Evolutionary conservation across 2,113 vertebrate species (phyloP), one percentile per base, ranked within the genome.

Genomic region (Amblyornis subalaris): DNA sequence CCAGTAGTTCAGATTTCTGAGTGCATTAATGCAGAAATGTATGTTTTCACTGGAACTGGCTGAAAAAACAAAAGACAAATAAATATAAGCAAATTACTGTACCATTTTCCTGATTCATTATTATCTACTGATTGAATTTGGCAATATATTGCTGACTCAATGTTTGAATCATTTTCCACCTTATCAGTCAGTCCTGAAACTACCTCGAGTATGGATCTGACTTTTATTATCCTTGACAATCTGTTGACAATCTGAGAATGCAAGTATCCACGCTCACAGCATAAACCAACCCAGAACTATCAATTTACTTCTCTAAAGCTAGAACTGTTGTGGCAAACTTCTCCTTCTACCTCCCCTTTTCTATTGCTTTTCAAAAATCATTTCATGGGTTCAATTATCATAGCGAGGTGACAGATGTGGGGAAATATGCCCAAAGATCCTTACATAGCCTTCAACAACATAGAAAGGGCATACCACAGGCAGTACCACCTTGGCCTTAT

Each of bases 181-280:
- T 91, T 87, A 67, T 42, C 80, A 22, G n/a, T 58, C 62, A 45
- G 42, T 54, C 55, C 40, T 45, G 47, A 86, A 95, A 86, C 14
- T 66, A 58, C 23, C 10, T 24, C 0, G 0, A 60, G 15, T 18
- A 28, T 20, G 19, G 9, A 55, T 35, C n/a, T 23, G n/a, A 64
- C 58, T 80, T 90, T 69, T 75, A 79, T 51, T 25, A 14, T 26
- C 16, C 35, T 45, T 1, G 3, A 26, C 15, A 69, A 72, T 60
- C 21, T 61, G 50, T 25, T 81, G 69, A 66, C 58, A 77, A 44
- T 4, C 51, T 45, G 31, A 82, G 53, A 88, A 74, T 6, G 23
- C 12, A 48, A 3, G 3, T 24, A 35, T 10, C 8, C 17, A 21
- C n/a, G 28, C 38, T 64, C 35, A 62, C 12, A 80, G 38, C 26